Base-by-base conservation (phyloP, 2,888 invertebrate species). In the Graphium colonna region DNA sequence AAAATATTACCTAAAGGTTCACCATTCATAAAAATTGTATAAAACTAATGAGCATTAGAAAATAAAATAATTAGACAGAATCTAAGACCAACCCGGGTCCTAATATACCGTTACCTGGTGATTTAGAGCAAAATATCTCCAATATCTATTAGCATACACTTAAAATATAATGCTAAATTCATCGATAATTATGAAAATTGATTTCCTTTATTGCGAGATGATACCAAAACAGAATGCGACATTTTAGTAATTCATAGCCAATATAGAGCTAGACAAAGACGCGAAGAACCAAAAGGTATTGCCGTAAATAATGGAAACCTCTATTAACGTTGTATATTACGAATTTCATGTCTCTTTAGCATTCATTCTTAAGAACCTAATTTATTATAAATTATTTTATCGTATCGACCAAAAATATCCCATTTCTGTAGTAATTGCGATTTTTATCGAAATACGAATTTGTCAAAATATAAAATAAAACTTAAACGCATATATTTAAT, bases 211-310 rank as follows among this genome's bases (percentile, higher is more conserved):
- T 70, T 77, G 68, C 70, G 70, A 76, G 73, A 79, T 66, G 72
- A 79, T 78, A 86, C 82, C 83, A 87, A 86, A 88, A 88, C 88
- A 88, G 79, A 79, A 75, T 79, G 77, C 87, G 85, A 87, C 88
- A 88, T 87, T 84, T 86, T 86, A 76, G 67, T 57, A 66, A 68
- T 56, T 64, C 79, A 82, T 75, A 79, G 76, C 80, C 69, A 71
- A 63, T 62, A 36, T 58, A 60, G 55, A 56, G 31, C 39, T 38
- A 33, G 33, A 9, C 33, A 33, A 3, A 33, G 33, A 10, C 9
- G 7, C 7, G n/a, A 33, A 33, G 33, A 33, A 33, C 9, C n/a
- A 33, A 17, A 28, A 26, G 15, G 15, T 17, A 41, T 45, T 48
- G 39, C 39, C 26, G 9, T 28, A 28, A 28, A 28, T 28, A 28